Evolutionary conservation across 2,888 invertebrate genomes (phyloP).

Genomic region (Subacronicta megacephala): DNA sequence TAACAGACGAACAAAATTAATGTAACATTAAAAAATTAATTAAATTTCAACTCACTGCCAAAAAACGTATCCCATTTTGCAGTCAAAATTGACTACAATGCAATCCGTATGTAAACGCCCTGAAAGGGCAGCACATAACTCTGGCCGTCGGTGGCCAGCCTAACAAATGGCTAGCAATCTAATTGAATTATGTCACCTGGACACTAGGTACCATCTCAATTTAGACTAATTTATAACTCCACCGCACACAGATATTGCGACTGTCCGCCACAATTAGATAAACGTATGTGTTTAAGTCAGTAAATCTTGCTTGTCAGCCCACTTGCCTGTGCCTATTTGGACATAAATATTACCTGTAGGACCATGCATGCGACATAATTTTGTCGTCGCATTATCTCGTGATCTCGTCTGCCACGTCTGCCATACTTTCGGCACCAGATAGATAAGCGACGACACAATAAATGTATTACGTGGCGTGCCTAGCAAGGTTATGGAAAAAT

Average conservation of each 20-base stretch:
- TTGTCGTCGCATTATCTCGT: too few relatives aligned
- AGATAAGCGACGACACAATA: too few relatives aligned
- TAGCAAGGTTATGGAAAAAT: too few relatives aligned
- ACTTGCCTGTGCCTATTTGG: conserved; percentile 16
- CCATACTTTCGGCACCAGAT: too few relatives aligned
- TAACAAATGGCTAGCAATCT: conserved; percentile 78
- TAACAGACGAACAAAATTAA: too few relatives aligned
- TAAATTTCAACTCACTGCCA: too few relatives aligned
- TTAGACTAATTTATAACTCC: conserved; percentile 76
- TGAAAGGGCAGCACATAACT: conserved; percentile 61
- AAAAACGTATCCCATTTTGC: conserved; percentile 13
- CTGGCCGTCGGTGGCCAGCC: conserved; percentile 61
- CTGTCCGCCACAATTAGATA: conserved; percentile 41
- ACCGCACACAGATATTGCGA: conserved; percentile 60
- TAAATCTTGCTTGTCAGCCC: conserved; percentile 34
- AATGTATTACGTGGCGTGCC: too few relatives aligned
- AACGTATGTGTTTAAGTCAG: conserved; percentile 43
- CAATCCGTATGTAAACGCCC: conserved; percentile 40
- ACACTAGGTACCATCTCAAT: conserved; percentile 74
- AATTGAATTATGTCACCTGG: conserved; percentile 83
- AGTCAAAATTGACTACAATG: conserved; percentile 33
- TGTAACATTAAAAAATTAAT: too few relatives aligned
- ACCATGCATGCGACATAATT: too few relatives aligned
- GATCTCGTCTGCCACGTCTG: too few relatives aligned
- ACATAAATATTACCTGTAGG: background rate